Conservation (phyloP, 2,113 vertebrate genomes). For the Odocoileus hemionus region DNA sequence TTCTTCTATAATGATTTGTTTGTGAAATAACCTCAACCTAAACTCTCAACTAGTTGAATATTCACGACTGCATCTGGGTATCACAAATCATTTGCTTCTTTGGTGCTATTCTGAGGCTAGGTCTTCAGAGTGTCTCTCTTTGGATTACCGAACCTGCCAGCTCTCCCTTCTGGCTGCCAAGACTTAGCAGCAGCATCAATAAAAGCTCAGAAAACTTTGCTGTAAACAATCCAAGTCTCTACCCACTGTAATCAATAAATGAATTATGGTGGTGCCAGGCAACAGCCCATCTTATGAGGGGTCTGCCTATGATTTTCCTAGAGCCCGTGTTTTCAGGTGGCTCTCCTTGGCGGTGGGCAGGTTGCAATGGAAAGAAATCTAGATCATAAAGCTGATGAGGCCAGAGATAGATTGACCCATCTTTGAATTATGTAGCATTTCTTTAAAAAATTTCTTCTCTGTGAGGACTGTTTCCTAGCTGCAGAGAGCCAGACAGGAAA, state of each 20-base stretch:
- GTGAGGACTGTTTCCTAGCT: conserved; percentile 37
- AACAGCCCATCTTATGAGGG: not conserved
- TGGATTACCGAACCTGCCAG: conserved; percentile 49
- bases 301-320: not conserved
- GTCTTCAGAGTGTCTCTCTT: not conserved
- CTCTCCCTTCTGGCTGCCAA: conserved; percentile 62
- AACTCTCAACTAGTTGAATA: conserved; percentile 35
- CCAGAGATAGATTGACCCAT: not conserved
- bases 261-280: conserved; percentile 22
- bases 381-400: not conserved
- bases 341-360: not conserved
- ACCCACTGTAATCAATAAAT: conserved; percentile 52
- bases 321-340: not conserved
- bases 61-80: conserved; percentile 40
- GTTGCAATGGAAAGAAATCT: not conserved
- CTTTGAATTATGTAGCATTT: conserved; percentile 46
- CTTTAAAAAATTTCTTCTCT: conserved; percentile 15
- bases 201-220: conserved; percentile 53
- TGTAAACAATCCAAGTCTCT: conserved; percentile 51
- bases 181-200: conserved; percentile 61
- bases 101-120: conserved; percentile 22
- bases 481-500: conserved; percentile 49
- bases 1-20: conserved; percentile 22
- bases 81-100: conserved; percentile 59
- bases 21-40: conserved; percentile 27